Evolutionary conservation across 2,797 vertebrate species (phyloP), one percentile per base, ranked within the genome.

Genomic region (Tenualosa ilisha): DNA sequence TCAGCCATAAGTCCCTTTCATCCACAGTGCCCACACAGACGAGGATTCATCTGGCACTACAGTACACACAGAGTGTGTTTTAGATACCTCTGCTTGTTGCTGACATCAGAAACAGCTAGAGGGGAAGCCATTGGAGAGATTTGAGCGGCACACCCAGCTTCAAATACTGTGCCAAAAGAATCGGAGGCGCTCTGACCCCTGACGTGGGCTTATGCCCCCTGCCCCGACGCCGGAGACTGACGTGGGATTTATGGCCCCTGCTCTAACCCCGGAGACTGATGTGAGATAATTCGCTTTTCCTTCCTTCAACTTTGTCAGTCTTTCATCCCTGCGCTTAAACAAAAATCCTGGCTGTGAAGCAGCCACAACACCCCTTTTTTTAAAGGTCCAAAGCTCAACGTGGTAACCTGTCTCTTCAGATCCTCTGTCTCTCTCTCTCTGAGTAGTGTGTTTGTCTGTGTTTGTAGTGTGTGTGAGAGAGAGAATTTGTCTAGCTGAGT

Each of bases 1-100:
- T 46, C 40, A 22, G 40, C 8, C 17, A 79, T 79, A 79, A 79
- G 72, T n/a, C 17, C 2, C 17, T 20, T 79, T 15, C 37, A 79
- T 46, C 72, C 6, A 40, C 6, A 6, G 4, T 56, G 13, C 59
- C 72, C 82, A 84, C 87, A 88, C 81, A 68, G 46, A 49, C 7
- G 46, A 49, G 46, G 7, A 5, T 49, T 49, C 46, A 46, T 31
- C 7, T 24, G 31, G 63, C 63, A 0, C 8, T 22, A 61, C 61
- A 24, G 61, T 7, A 9, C 61, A n/a, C 9, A 9, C 31, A 31
- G 26, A 15, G 12, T 3, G 65, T 40, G 65, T 17, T 1, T 2
- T n/a, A n/a, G 20, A 59, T 6, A 59, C 56, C 56, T 31, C 63
- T 26, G 65, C 12, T 72, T 40, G 65, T 40, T 40, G 31, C 26